These are phyloP conservation scores for Sprattus sprattus DNA, from an alignment of 2,113 vertebrate genomes.

Conservation along the genomic window DNA sequence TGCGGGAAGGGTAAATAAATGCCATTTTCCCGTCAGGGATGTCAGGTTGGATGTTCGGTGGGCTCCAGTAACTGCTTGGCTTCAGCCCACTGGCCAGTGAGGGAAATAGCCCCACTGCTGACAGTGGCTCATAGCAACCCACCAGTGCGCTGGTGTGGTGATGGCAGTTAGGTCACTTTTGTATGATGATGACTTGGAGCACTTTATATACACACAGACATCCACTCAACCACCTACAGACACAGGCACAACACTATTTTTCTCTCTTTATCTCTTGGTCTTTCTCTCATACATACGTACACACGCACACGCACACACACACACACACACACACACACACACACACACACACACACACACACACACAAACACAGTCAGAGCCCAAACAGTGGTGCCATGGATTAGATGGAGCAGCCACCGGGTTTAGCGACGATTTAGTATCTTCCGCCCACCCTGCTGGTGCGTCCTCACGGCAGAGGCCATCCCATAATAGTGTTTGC, in stretches of 20 bases:
- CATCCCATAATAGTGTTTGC: background rate
- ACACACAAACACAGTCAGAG: background rate
- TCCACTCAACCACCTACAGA: background rate
- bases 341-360: slow-evolving; percentile 1
- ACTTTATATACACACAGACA: background rate
- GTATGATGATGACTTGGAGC: slow-evolving; percentile 6
- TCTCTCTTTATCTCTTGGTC: no score
- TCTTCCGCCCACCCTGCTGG: background rate
- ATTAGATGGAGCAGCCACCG: background rate
- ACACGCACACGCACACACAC: background rate
- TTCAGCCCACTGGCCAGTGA: no score
- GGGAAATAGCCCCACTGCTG: no score
- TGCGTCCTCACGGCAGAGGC: background rate
- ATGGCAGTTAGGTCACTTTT: background rate
- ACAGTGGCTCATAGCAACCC: background rate
- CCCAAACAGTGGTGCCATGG: background rate
- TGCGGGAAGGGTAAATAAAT: background rate
- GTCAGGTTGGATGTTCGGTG: background rate
- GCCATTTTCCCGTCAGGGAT: background rate
- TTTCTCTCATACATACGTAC: background rate
- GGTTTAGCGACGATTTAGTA: background rate
- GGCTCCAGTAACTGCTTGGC: background rate
- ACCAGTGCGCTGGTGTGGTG: background rate
- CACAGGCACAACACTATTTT: background rate
- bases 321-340: background rate